phyloP scores from a whole-genome alignment of 2,113 vertebrate species.

The Oriolus oriolus region DNA sequence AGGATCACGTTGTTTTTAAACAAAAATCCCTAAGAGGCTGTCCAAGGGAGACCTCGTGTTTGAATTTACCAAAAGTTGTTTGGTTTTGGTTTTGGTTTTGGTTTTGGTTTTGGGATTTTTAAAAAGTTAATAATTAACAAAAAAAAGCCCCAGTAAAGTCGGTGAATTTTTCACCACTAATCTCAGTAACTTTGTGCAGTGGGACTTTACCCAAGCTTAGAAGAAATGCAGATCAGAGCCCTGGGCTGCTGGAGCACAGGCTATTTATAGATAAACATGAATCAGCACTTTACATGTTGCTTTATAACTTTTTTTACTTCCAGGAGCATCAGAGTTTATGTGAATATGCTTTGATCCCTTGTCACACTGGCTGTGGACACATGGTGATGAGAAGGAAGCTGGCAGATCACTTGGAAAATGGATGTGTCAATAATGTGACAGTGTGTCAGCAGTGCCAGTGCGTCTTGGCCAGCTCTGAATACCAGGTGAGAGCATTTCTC shows the following conservation, averaged over 20 bases:
- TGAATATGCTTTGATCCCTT: conserved; percentile 72
- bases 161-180: not conserved
- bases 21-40: not conserved
- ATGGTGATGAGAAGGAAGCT: conserved; percentile 70
- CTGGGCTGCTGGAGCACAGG: not conserved
- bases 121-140: not conserved
- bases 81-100: not conserved
- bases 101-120: not conserved
- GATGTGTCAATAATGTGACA: conserved; percentile 65
- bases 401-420: conserved; percentile 70
- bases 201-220: not conserved
- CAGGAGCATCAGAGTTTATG: conserved; percentile 76
- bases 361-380: conserved; percentile 73
- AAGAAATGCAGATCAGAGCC: not conserved
- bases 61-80: not conserved
- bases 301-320: not conserved
- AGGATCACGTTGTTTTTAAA: not conserved
- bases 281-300: not conserved
- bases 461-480: conserved; percentile 39
- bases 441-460: conserved; percentile 51
- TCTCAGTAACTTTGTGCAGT: not conserved
- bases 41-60: not conserved
- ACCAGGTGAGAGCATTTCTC: conserved; percentile 48
- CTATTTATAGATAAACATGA: not conserved
- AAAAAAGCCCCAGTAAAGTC: not conserved